Percentiles rank a stretch among this genome's conserved stretches.
Evolutionary conservation across 2,797 vertebrate genomes (phyloP).

Genomic region (Nyctibius grandis): DNA sequence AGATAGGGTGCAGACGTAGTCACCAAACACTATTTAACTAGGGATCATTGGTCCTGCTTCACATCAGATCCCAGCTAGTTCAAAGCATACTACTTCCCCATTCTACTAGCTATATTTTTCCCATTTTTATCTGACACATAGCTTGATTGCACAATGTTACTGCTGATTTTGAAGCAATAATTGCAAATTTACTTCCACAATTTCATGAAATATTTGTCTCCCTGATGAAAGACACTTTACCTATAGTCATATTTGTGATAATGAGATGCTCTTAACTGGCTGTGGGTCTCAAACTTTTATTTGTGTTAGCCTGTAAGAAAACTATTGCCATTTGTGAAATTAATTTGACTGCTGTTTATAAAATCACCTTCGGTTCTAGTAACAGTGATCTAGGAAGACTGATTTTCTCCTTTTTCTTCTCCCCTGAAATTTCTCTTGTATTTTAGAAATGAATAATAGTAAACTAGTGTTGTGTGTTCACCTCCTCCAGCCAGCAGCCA

Average conservation of each 20-base stretch:
- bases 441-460: not conserved
- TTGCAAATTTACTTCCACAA: not conserved
- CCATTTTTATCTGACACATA: not conserved
- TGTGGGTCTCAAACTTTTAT: not conserved
- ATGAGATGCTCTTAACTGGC: not conserved
- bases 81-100: not conserved
- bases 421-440: not conserved
- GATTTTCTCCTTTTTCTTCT: not conserved
- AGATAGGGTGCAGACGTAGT: not conserved
- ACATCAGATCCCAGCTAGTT: not conserved
- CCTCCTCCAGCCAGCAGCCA: not conserved
- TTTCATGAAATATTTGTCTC: not conserved
- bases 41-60: not conserved
- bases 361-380: not conserved
- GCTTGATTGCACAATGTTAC: not conserved
- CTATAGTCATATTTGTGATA: not conserved
- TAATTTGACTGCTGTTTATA: not conserved
- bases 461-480: not conserved
- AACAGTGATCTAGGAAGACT: not conserved
- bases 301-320: not conserved
- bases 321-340: not conserved
- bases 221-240: not conserved
- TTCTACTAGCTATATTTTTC: not conserved
- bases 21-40: rapidly evolving
- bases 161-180: not conserved